phyloP scores from a whole-genome alignment of 2,113 vertebrate genomes.

The Pionites leucogaster region DNA sequence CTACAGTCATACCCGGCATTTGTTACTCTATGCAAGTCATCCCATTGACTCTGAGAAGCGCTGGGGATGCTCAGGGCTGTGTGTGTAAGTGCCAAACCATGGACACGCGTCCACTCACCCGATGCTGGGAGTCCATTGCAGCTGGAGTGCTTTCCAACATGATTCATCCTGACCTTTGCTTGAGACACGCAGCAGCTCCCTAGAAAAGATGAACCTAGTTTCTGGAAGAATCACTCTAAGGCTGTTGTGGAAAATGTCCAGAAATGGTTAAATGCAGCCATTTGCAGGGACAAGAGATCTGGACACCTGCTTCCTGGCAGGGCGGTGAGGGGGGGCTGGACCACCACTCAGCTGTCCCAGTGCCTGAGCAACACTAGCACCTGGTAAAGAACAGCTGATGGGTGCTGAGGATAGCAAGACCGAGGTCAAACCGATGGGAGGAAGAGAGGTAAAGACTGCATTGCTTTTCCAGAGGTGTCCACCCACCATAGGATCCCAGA shows the following conservation, averaged over 20 bases:
- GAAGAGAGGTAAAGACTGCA: not conserved
- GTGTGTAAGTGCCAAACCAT: not conserved
- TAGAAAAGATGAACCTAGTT: not conserved
- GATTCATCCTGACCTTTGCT: slow-evolving; percentile 16
- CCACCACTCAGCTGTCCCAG: not conserved
- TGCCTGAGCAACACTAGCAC: not conserved
- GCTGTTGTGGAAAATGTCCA: not conserved
- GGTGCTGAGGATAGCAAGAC: not conserved
- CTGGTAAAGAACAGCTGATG: not conserved
- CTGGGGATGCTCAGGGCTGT: not conserved
- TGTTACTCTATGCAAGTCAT: not conserved
- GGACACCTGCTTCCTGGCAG: slow-evolving; percentile 26
- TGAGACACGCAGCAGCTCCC: not conserved
- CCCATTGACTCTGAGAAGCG: not conserved
- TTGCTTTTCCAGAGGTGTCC: not conserved
- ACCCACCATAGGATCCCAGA: not conserved
- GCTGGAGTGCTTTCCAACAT: not conserved
- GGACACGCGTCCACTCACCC: not conserved
- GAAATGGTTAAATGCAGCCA: not conserved
- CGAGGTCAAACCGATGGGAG: not conserved
- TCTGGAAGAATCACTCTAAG: not conserved
- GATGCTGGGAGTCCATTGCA: not conserved
- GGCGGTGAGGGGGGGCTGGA: accelerated
- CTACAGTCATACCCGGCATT: not conserved
- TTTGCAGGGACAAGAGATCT: not conserved